A percentile compares a stretch with the other conserved stretches of the same genome.
Evolutionary conservation across 2,797 vertebrate genomes (phyloP).

Genomic region (Eurystomus glaucurus): DNA sequence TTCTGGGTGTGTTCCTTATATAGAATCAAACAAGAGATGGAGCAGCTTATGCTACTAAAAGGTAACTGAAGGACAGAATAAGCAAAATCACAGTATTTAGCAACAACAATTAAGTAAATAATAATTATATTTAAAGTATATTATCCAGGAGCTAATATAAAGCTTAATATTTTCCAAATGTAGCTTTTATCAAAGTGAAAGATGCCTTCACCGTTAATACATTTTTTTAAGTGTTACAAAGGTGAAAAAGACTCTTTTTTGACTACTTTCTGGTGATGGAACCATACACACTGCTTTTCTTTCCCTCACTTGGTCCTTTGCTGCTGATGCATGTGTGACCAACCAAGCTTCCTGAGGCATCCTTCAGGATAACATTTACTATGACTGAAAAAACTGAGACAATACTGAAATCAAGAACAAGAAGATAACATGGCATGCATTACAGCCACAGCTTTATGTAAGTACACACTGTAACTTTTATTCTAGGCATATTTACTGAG

Average conservation of each 20-base stretch:
- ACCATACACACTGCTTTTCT: background rate
- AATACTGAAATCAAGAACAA: background rate
- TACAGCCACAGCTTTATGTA: background rate
- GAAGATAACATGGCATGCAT: background rate
- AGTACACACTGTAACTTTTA: background rate
- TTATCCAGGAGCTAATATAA: background rate
- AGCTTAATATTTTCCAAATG: background rate
- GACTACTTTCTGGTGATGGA: background rate
- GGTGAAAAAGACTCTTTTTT: background rate
- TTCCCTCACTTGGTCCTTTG: rapidly evolving
- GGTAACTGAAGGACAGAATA: background rate
- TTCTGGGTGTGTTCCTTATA: background rate
- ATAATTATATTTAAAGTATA: background rate
- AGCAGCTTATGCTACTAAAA: background rate
- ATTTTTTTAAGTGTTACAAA: background rate
- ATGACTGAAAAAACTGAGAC: background rate
- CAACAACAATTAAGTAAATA: background rate
- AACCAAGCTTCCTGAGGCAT: background rate
- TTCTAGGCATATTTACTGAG: background rate
- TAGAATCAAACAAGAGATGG: background rate
- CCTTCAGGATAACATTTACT: background rate
- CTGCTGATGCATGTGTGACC: background rate
- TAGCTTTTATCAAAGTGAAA: background rate
- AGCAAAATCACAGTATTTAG: background rate
- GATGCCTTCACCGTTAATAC: background rate